Percentiles rank a stretch among this genome's conserved stretches.
Conservation (phyloP, 2,113 vertebrate genomes). For the Solea senegalensis region DNA sequence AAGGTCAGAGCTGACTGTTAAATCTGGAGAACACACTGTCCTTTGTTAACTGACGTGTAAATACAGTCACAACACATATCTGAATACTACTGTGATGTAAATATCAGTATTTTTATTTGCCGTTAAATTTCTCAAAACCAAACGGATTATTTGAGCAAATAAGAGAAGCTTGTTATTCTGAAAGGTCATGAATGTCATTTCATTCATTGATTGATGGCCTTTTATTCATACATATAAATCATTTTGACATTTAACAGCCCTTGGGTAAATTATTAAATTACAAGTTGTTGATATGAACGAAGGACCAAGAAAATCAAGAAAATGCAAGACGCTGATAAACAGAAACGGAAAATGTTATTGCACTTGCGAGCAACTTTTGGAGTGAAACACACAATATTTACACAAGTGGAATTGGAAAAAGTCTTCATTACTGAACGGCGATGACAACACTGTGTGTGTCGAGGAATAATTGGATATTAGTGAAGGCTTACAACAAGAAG, state of each 20-base stretch:
- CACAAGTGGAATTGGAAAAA: not conserved
- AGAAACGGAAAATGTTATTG: not conserved
- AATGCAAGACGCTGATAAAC: not conserved
- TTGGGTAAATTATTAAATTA: slow-evolving; percentile 14
- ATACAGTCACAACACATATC: not conserved
- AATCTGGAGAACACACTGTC: not conserved
- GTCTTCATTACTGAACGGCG: too few species aligned
- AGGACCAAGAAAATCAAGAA: slow-evolving; percentile 5
- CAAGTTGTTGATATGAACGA: not conserved
- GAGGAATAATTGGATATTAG: not conserved
- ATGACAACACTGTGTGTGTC: too few species aligned
- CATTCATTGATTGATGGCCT: slow-evolving; percentile 39
- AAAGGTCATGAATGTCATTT: slow-evolving; percentile 28
- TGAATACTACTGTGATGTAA: too few species aligned
- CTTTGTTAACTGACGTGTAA: not conserved
- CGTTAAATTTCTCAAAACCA: not conserved
- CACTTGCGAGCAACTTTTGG: not conserved
- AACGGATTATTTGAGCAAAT: slow-evolving; percentile 19
- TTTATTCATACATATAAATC: slow-evolving; percentile 39
- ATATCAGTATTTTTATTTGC: too few species aligned
- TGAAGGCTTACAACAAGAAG: too few species aligned
- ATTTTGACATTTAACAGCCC: slow-evolving; percentile 40
- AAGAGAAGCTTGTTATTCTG: slow-evolving; percentile 21
- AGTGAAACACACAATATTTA: not conserved
- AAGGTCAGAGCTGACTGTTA: slow-evolving; percentile 15